Evolutionary conservation across 2,113 vertebrate species (phyloP), one percentile per base, ranked within the genome.

Genomic region (Mellivora capensis): DNA sequence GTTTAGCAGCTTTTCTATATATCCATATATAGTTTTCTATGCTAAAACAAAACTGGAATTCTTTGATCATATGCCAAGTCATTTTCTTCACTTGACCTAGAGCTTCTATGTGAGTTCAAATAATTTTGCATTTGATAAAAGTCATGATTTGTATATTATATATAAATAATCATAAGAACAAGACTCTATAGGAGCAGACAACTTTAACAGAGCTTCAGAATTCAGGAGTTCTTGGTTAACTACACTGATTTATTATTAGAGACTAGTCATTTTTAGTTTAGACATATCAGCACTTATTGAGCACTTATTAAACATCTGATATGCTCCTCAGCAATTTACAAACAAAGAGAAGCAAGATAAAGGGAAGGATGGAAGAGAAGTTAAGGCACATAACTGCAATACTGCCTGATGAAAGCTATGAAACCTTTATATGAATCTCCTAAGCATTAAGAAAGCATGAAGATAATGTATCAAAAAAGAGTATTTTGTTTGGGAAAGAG

Each of bases 91-190:
- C 34, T 93, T 86, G n/a, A 76, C 61, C 29, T 77, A 29, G 14
- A 93, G 34, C 52, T 96, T 82, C 62, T 62, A 11, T 64, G 18
- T 92, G 18, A 91, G 27, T 21, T 69, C 42, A 61, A 62, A 81
- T 27, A 81, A 82, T 94, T 69, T 85, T 95, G 4, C 27, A 72
- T 86, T 90, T 97, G 27, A 61, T n/a, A 11, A 83, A 92, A 87
- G 25, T 67, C 29, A 74, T 31, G 15, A 72, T 85, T 88, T 76
- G 10, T 62, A 85, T 72, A 54, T 74, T 81, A 57, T 3, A 11
- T 80, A 74, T 42, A 81, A 87, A 18, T 88, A 44, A 82, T 82
- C 17, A 89, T 85, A n/a, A 88, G 47, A 85, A 49, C 9, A 83
- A 77, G 42, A 52, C 20, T 93, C 7, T 82, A 25, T 42, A 91